Conservation (phyloP, 1,140 invertebrate species). For the Philopotamus ludificatus region DNA sequence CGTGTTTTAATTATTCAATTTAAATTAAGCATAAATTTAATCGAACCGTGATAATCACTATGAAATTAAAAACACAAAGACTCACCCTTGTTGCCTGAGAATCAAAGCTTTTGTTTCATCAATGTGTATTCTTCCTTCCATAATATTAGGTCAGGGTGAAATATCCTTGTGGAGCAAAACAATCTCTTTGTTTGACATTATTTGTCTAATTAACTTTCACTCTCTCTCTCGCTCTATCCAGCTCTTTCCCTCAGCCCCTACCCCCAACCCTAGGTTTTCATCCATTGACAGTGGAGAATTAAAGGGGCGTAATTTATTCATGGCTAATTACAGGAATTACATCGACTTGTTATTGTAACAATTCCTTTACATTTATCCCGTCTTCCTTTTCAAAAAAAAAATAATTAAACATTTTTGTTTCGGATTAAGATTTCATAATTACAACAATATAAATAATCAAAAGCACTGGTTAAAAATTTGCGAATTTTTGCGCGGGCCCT, state of each 20-base stretch:
- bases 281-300: slow-evolving; percentile 18
- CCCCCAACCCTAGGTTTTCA: background rate
- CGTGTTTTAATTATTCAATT: too few species aligned
- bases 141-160: background rate
- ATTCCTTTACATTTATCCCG: too few species aligned
- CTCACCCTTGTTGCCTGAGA: background rate
- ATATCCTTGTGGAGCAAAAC: background rate
- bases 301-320: slow-evolving; percentile 36
- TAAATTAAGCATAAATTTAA: too few species aligned
- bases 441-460: background rate
- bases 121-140: background rate
- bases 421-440: background rate
- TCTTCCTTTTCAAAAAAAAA: too few species aligned
- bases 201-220: slow-evolving; percentile 27
- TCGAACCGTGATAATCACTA: too few species aligned
- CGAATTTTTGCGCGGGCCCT: background rate
- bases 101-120: slow-evolving; percentile 2
- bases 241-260: too few species aligned
- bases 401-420: background rate
- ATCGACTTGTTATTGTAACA: slow-evolving; percentile 24
- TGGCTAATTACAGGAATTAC: slow-evolving; percentile 33
- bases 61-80: too few species aligned
- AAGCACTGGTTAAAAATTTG: background rate
- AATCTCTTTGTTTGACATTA: slow-evolving; percentile 33
- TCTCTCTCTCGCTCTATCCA: background rate